Evolutionary conservation across 23 tunicate genomes (phyloP).

Genomic region (Ascidia mentula): DNA sequence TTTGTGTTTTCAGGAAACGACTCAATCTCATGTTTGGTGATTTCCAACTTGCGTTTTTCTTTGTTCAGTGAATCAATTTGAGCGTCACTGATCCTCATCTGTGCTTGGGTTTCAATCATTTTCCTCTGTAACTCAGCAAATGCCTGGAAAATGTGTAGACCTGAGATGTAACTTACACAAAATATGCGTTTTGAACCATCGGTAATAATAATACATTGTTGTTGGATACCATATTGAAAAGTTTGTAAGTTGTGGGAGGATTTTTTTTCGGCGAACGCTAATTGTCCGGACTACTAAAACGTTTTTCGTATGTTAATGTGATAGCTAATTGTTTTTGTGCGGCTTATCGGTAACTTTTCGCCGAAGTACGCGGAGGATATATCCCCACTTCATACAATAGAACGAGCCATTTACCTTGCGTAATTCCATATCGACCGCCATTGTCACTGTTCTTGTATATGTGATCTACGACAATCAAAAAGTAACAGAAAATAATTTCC

Average conservation of each 20-base stretch:
- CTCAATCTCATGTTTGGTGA: slow-evolving; percentile 49
- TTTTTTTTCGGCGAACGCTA: too few relatives aligned
- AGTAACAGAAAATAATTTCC: background rate
- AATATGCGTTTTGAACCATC: background rate
- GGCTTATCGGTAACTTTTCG: too few relatives aligned
- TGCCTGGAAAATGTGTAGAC: slow-evolving; percentile 36
- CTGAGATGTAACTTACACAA: background rate
- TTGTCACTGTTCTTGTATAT: background rate
- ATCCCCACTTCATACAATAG: too few relatives aligned
- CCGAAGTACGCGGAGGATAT: too few relatives aligned
- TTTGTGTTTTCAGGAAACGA: slow-evolving; percentile 52
- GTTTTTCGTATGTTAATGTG: too few relatives aligned
- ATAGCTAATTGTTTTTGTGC: too few relatives aligned
- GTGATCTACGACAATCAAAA: background rate
- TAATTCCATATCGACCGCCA: slow-evolving; percentile 49
- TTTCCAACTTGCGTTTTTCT: slow-evolving; percentile 42
- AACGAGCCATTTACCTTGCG: slow-evolving; percentile 18
- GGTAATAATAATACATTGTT: background rate
- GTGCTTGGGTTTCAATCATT: slow-evolving; percentile 71
- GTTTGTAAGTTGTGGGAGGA: too few relatives aligned
- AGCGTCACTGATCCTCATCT: slow-evolving; percentile 67
- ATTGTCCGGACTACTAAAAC: too few relatives aligned
- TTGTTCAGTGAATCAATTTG: slow-evolving; percentile 40
- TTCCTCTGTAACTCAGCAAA: slow-evolving; percentile 76
- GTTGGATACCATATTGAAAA: too few relatives aligned